These are phyloP conservation scores for Steinernema carpocapsae DNA, from an alignment of 2,888 invertebrate genomes.

Conservation along the genomic window DNA sequence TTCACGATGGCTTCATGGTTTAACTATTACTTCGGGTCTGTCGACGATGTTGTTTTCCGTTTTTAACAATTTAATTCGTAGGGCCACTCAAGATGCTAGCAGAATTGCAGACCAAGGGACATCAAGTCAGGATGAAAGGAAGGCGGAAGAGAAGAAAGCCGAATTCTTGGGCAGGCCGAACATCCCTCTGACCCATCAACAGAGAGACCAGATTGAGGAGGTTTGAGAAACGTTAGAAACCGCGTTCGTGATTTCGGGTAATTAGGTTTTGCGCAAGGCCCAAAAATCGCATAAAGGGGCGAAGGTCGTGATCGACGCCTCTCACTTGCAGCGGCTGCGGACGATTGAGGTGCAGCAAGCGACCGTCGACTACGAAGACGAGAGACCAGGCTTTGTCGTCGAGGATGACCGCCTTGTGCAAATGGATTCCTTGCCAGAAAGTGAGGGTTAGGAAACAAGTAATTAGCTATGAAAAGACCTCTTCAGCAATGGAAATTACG, in stretches of 20 bases:
- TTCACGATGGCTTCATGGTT: slow-evolving; percentile 10
- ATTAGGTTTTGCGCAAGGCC: slow-evolving; percentile 58
- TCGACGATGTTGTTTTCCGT: too few relatives aligned
- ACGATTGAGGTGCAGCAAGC: slow-evolving; percentile 1
- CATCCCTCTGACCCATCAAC: slow-evolving; percentile 38
- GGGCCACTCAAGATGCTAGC: not conserved
- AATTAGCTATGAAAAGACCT: slow-evolving; percentile 24
- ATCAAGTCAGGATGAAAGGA: not conserved
- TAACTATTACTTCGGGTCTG: slow-evolving; percentile 17
- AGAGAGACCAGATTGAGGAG: slow-evolving; percentile 43
- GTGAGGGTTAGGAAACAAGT: slow-evolving; percentile 41
- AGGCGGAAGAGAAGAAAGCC: not conserved
- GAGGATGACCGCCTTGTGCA: slow-evolving; percentile 49
- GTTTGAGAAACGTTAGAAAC: slow-evolving; percentile 30
- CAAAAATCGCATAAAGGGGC: slow-evolving; percentile 55
- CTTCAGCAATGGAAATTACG: slow-evolving; percentile 51
- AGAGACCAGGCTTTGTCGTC: slow-evolving; percentile 35
- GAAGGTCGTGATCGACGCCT: slow-evolving; percentile 54
- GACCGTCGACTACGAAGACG: slow-evolving; percentile 19
- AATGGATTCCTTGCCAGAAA: slow-evolving; percentile 65
- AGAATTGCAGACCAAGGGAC: not conserved
- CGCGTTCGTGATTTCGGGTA: slow-evolving; percentile 1
- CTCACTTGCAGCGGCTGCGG: slow-evolving; percentile 39
- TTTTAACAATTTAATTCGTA: too few relatives aligned
- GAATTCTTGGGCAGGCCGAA: too few relatives aligned